Conservation (phyloP, 2,113 vertebrate species). For the Rhipidura dahli region DNA sequence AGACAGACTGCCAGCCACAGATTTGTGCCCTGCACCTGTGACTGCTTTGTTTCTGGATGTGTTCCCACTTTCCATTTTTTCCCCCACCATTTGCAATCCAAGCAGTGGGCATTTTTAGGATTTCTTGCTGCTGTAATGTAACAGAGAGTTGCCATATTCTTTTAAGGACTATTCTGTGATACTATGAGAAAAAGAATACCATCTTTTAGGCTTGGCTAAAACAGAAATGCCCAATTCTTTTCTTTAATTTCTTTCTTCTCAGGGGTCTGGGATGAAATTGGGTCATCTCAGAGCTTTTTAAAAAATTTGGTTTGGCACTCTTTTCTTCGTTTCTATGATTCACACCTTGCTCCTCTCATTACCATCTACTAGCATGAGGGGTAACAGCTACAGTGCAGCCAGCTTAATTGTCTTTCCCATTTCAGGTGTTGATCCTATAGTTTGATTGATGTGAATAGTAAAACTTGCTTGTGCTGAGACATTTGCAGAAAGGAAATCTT, state of each 20-base stretch:
- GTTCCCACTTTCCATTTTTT: neutral
- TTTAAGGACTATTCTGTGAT: neutral
- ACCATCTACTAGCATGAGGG: neutral
- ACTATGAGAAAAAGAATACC: neutral
- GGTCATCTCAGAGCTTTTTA: neutral
- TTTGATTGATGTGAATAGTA: neutral
- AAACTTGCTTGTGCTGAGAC: neutral
- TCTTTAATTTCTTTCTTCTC: neutral
- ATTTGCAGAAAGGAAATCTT: neutral
- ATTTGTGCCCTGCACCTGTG: rapidly evolving
- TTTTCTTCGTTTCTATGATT: neutral
- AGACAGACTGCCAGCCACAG: neutral
- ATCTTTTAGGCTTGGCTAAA: neutral
- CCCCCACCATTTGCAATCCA: neutral
- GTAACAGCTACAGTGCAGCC: neutral
- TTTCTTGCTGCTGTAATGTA: neutral
- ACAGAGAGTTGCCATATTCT: neutral
- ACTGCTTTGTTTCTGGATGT: neutral
- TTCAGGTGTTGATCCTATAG: neutral
- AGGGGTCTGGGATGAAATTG: neutral
- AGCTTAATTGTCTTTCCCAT: neutral
- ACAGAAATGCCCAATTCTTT: neutral
- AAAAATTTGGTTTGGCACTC: neutral
- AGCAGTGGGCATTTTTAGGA: neutral
- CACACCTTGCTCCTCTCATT: neutral